phyloP scores from a whole-genome alignment of 2,888 invertebrate genomes.

The Trilocha varians region DNA sequence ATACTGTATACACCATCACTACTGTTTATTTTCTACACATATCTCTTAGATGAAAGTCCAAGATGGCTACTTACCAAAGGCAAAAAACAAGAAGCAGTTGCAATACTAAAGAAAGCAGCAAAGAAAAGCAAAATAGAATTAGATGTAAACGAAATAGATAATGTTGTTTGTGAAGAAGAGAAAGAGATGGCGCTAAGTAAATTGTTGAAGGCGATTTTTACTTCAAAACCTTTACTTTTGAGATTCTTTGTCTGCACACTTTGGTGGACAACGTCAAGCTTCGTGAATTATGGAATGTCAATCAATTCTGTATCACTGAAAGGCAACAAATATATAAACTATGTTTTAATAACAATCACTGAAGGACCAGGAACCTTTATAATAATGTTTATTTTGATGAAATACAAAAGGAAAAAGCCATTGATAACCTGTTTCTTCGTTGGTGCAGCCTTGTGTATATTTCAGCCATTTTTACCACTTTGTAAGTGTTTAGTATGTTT shows the following conservation, averaged over 20 bases:
- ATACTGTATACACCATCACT: slow-evolving; percentile 80
- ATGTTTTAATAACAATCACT: slow-evolving; percentile 71
- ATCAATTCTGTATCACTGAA: slow-evolving; percentile 82
- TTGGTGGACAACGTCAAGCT: slow-evolving; percentile 77
- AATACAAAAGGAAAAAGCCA: slow-evolving; percentile 69
- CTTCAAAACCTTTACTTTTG: slow-evolving; percentile 35
- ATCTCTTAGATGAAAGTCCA: slow-evolving; percentile 81
- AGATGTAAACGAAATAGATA: slow-evolving; percentile 33
- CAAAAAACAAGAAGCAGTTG: slow-evolving; percentile 75
- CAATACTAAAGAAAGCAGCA: slow-evolving; percentile 76
- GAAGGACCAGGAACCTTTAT: slow-evolving; percentile 74
- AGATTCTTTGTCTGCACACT: slow-evolving; percentile 50
- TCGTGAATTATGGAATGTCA: slow-evolving; percentile 84
- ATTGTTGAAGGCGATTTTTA: slow-evolving; percentile 41
- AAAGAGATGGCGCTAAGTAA: slow-evolving; percentile 26
- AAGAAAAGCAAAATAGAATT: slow-evolving; percentile 45
- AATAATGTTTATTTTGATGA: slow-evolving; percentile 68
- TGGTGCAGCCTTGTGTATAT: slow-evolving; percentile 72
- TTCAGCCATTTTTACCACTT: slow-evolving; percentile 72
- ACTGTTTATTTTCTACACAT: slow-evolving; percentile 76
- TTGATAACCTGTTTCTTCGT: slow-evolving; percentile 67
- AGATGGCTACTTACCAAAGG: slow-evolving; percentile 85
- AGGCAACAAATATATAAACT: slow-evolving; percentile 85
- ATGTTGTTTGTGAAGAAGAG: slow-evolving; percentile 20
- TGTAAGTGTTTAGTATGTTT: slow-evolving; percentile 61